A percentile compares a stretch with the other conserved stretches of the same genome.
phyloP scores from a whole-genome alignment of 2,888 invertebrate genomes.

The Punctoribates punctum region DNA sequence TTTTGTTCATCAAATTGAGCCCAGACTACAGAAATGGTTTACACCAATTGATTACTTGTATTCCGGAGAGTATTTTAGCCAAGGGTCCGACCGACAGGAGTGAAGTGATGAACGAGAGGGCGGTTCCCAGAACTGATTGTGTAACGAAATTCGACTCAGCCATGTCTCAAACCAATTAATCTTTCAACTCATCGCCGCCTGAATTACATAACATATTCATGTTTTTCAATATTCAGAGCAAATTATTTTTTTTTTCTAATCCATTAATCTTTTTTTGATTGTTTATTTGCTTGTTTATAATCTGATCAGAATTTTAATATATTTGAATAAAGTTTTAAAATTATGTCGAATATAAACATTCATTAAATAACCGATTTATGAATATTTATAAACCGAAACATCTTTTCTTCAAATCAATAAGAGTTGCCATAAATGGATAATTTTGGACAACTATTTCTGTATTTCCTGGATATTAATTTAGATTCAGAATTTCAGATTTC shows the following conservation, averaged over 20 bases:
- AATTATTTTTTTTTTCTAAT: no score
- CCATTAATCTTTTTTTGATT: slow-evolving; percentile 50
- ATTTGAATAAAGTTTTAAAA: slow-evolving; percentile 19
- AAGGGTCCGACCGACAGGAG: not conserved
- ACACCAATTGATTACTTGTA: slow-evolving; percentile 26
- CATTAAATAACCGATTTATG: no score
- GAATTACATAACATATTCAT: not conserved
- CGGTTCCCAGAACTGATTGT: not conserved
- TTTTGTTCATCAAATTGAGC: slow-evolving; percentile 38
- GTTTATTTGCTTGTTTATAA: no score
- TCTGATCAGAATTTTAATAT: not conserved
- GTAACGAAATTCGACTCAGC: slow-evolving; percentile 26
- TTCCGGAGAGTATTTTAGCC: slow-evolving; percentile 17
- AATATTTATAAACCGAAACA: no score
- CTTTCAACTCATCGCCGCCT: no score
- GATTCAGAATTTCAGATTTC: no score
- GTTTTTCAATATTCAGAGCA: not conserved
- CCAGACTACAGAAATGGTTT: slow-evolving; percentile 40
- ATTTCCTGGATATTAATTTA: no score
- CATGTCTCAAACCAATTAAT: slow-evolving; percentile 1
- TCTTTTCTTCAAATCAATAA: no score
- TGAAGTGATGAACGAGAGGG: slow-evolving; percentile 24
- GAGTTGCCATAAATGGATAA: no score
- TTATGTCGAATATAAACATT: no score
- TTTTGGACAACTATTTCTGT: no score